Conservation (phyloP, 2,797 vertebrate species). For the Jordanella pulchra region DNA sequence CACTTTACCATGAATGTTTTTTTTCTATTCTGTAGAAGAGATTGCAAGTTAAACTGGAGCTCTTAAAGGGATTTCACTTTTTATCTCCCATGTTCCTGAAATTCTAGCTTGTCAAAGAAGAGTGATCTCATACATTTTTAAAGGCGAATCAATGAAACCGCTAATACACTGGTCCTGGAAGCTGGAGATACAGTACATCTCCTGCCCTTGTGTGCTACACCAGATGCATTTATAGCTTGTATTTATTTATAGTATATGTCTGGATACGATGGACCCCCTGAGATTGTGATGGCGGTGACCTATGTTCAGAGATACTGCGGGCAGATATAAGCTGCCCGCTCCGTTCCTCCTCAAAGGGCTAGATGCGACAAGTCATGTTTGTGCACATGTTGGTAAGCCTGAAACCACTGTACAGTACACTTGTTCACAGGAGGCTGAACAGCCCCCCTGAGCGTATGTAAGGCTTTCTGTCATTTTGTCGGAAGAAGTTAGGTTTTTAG, state of each 20-base stretch:
- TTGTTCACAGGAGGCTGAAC: constrained; percentile 54
- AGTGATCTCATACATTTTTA: constrained; percentile 43
- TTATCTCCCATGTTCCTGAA: constrained; percentile 30
- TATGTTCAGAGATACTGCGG: constrained; percentile 34
- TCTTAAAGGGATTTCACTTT: constrained; percentile 8
- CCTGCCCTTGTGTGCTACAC: neutral
- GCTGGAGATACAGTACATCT: neutral
- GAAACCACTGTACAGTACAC: constrained; percentile 45
- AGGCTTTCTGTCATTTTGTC: constrained; percentile 71
- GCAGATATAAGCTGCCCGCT: constrained; percentile 40
- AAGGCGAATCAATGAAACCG: constrained; percentile 52
- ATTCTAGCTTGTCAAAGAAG: constrained; percentile 10
- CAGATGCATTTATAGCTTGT: neutral
- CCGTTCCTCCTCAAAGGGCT: constrained; percentile 29
- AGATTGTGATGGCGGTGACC: constrained; percentile 46
- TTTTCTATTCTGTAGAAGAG: constrained; percentile 3
- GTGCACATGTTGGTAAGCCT: constrained; percentile 43
- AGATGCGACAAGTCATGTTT: constrained; percentile 69
- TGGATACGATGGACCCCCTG: constrained; percentile 42
- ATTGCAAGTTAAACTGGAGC: constrained; percentile 1
- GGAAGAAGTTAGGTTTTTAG: constrained; percentile 55
- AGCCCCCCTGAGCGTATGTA: constrained; percentile 40
- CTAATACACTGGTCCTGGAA: constrained; percentile 25
- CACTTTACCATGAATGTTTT: neutral
- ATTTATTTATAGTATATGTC: constrained; percentile 50